Percentiles rank a stretch among this genome's conserved stretches.
phyloP scores from a whole-genome alignment of 2,888 invertebrate species.

The Hirtodrosophila trivittata region DNA sequence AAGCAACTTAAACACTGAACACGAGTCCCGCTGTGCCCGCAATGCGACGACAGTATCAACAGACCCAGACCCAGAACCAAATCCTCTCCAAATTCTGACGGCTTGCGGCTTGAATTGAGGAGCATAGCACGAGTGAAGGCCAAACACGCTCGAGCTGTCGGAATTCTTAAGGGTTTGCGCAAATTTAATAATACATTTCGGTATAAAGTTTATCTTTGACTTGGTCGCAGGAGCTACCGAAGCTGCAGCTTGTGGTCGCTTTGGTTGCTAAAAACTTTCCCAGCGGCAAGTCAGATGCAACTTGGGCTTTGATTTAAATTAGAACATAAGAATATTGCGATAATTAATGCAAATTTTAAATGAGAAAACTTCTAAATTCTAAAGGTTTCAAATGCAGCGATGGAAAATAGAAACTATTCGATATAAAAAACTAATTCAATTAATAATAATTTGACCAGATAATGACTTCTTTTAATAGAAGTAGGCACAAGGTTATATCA shows the following conservation, averaged over 20 bases:
- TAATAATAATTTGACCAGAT: too few relatives aligned
- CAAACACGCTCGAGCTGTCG: conserved; percentile 9
- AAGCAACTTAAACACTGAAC: conserved; percentile 2
- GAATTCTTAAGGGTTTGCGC: conserved; percentile 44
- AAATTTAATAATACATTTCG: conserved; percentile 77
- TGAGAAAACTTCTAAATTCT: too few relatives aligned
- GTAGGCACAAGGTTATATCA: too few relatives aligned
- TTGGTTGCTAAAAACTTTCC: conserved; percentile 31
- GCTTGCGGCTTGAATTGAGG: conserved; percentile 11
- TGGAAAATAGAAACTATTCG: too few relatives aligned
- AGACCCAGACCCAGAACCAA: conserved; percentile 14
- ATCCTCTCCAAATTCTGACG: conserved; percentile 33
- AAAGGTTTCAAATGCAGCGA: too few relatives aligned
- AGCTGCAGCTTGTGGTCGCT: conserved; percentile 36
- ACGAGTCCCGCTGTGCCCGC: conserved; percentile 51
- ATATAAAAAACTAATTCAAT: too few relatives aligned
- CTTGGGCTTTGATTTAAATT: conserved; percentile 30
- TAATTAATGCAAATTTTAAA: neutral
- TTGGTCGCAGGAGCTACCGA: conserved; percentile 14
- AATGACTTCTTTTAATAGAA: too few relatives aligned
- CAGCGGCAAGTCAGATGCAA: conserved; percentile 7
- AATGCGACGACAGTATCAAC: conserved; percentile 42
- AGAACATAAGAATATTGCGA: neutral
- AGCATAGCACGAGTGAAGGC: neutral
- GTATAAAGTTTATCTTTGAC: conserved; percentile 70